Evolutionary conservation across 2,113 vertebrate species (phyloP).

Genomic region (Lutjanus erythropterus): DNA sequence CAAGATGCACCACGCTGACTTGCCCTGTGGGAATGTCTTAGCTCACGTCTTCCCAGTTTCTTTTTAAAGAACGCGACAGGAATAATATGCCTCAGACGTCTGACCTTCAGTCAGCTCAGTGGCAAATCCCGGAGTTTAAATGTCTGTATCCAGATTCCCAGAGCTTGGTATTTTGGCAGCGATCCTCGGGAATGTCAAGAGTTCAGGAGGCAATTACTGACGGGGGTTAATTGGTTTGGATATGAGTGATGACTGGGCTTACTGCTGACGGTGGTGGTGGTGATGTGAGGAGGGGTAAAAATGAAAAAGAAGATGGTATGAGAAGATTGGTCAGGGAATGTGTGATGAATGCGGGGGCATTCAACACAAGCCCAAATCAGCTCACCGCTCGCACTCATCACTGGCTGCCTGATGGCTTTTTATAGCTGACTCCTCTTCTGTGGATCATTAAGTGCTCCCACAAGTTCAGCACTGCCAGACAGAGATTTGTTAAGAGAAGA

Average conservation of each 20-base stretch:
- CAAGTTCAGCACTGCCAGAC: conserved; percentile 55
- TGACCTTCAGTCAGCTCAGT: conserved; percentile 77
- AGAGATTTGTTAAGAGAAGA: conserved; percentile 73
- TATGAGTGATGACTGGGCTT: conserved; percentile 57
- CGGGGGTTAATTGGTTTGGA: conserved; percentile 75
- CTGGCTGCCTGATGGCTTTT: conserved; percentile 63
- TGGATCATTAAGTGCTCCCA: conserved; percentile 75
- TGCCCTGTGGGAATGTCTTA: conserved; percentile 71
- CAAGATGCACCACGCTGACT: conserved; percentile 54
- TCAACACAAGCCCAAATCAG: conserved; percentile 47
- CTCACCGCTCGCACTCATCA: conserved; percentile 48
- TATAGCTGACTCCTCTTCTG: conserved; percentile 64
- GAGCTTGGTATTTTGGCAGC: conserved; percentile 67
- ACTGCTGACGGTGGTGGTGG: conserved; percentile 31
- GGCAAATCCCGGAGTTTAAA: conserved; percentile 72
- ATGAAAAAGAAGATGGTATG: conserved; percentile 42
- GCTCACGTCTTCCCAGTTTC: conserved; percentile 66
- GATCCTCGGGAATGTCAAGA: conserved; percentile 66
- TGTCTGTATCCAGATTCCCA: conserved; percentile 61
- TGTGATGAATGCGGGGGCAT: conserved; percentile 51
- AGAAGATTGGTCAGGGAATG: conserved; percentile 55
- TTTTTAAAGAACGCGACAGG: conserved; percentile 75
- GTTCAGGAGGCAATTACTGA: conserved; percentile 76
- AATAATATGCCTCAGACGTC: conserved; percentile 71
- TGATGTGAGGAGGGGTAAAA: conserved; percentile 9